Base-by-base conservation (phyloP, 2,888 invertebrate genomes). In the Tenthredo notha region DNA sequence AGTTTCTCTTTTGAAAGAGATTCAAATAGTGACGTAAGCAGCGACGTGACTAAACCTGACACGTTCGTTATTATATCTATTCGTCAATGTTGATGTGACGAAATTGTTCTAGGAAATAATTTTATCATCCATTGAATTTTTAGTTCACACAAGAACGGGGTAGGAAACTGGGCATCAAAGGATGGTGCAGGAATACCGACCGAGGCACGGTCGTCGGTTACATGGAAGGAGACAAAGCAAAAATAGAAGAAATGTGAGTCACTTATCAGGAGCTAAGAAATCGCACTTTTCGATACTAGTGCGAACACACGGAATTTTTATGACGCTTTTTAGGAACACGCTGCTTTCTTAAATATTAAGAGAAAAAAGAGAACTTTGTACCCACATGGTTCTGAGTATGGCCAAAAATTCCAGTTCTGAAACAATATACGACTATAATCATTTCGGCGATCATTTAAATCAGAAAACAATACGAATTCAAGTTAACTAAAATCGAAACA, bases 101-200 rank as follows among this genome's bases (percentile, higher is more conserved):
- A 40, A 43, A 15, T 43, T 18, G 21, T 61, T 21, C 33, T 21
- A 18, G 29, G 21, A 29, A 50, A 83, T 67, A 21, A 61, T 33
- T 33, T 3, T 33, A 33, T 80, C 2, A 21, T 58, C 33, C 54
- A 61, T 29, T 33, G n/a, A 58, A 50, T 80, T 80, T 61, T 2
- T 29, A 97, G 96, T 95, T 95, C 87, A 97, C 97, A 0, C 95
- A 96, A 90, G 93, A 95, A 85, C 95, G 96, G 92, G 96, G 96
- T 0, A 95, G 95, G 47, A 95, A 95, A 89, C 93, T 97, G 33
- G 95, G 95, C 0, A 89, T 97, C 2, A 94, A 94, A 86, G 97
- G 97, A 15, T 97, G 97, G 96, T 97, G 97, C 90, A 96, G 95
- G 94, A 97, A 97, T 90, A 97, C 97, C 0, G 89, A 94, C 0